Evolutionary conservation across 1,140 invertebrate species (phyloP), one percentile per base, ranked within the genome.

Genomic region (Macrotrachela quadricornifera): DNA sequence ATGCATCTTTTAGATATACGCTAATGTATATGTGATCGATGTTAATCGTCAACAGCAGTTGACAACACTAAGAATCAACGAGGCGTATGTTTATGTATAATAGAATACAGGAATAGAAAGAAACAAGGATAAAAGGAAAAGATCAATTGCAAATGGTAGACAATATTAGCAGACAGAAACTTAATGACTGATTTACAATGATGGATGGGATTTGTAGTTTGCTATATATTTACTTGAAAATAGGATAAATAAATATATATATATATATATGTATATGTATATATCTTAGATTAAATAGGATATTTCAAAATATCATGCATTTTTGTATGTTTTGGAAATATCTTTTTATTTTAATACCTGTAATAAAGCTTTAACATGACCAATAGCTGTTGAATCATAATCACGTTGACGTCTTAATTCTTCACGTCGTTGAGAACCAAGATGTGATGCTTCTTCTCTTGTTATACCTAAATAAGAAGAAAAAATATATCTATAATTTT

Each of bases 361-460:
- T 53, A 15, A 53, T 40, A 18, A n/a, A 30, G 10, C 46, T 30
- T 30, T 30, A 2, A 30, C 21, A 36, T 11, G 45, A 16, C n/a
- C 51, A 44, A 43, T 53, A 46, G 15, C 21, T 36, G 46, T 53
- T 10, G 45, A 41, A 15, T 47, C 45, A 14, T 47, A 36, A 18
- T 53, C 51, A 37, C 45, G 51, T 14, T 53, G 46, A 43, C 48
- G 46, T 14, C 53, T 46, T 39, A 54, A 16, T 50, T 54, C 46
- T 43, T 54, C 53, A 13, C 53, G 53, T 54, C 53, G 16, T 30
- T 46, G 18, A n/a, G 53, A 54, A 45, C 53, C 48, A 6, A 54
- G 37, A 12, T 39, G 18, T 39, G 48, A 43, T 8, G 40, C 53
- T 43, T 54, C 46, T 37, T 54, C 53, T 37, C 53, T 44, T 15